Conservation (phyloP, 2,888 invertebrate genomes). For the Brenthis daphne region DNA sequence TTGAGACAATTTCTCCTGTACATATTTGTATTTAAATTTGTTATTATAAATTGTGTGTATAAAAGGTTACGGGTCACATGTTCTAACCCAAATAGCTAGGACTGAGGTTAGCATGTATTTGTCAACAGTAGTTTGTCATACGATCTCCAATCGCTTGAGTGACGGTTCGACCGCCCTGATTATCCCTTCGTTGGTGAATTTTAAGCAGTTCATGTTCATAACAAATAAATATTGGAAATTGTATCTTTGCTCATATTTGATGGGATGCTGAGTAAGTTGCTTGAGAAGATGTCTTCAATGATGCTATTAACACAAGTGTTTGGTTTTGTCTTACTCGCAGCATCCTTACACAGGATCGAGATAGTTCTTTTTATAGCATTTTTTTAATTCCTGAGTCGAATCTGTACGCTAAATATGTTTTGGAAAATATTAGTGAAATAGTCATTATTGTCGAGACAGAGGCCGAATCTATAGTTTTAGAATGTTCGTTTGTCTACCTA, state of each 20-base stretch:
- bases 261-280: not conserved
- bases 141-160: constrained; percentile 57
- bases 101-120: constrained; percentile 35
- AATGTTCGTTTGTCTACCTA: too few relatives aligned
- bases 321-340: too few relatives aligned
- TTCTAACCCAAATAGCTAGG: constrained; percentile 26
- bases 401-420: too few relatives aligned
- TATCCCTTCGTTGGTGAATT: constrained; percentile 82
- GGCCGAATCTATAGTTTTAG: too few relatives aligned
- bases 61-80: constrained; percentile 20
- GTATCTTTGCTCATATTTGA: constrained; percentile 12
- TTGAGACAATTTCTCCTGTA: not conserved
- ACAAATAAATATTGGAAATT: constrained; percentile 50
- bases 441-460: too few relatives aligned
- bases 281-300: too few relatives aligned
- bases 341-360: too few relatives aligned
- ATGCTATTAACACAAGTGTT: too few relatives aligned
- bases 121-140: constrained; percentile 49
- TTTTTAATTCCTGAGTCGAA: not conserved
- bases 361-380: too few relatives aligned
- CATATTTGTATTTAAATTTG: constrained; percentile 1
- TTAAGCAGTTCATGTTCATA: constrained; percentile 79
- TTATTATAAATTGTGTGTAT: constrained; percentile 6
- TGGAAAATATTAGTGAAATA: too few relatives aligned
- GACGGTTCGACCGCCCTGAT: constrained; percentile 71